Percentiles rank a stretch among this genome's conserved stretches.
Conservation (phyloP, 2,888 invertebrate species). For the Agonopterix arenella region DNA sequence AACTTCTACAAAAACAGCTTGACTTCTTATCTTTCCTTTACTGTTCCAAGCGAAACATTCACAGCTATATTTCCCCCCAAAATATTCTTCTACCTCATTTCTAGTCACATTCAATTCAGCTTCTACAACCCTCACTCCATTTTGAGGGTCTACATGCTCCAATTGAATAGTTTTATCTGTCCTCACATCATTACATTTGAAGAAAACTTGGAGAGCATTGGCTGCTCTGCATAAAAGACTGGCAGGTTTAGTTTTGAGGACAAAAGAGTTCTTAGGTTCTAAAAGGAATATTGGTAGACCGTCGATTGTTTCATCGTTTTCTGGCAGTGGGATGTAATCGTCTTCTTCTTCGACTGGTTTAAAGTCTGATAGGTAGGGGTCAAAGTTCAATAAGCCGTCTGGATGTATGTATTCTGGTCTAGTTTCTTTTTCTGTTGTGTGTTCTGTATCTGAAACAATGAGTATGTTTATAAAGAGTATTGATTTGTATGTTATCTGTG, state of each 20-base stretch:
- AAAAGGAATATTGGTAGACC: conserved; percentile 90
- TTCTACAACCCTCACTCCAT: conserved; percentile 86
- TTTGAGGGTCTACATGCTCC: conserved; percentile 88
- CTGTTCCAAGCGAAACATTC: conserved; percentile 92
- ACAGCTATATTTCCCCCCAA: conserved; percentile 88
- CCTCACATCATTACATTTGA: conserved; percentile 86
- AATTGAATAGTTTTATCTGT: conserved; percentile 77
- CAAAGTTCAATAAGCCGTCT: conserved; percentile 58
- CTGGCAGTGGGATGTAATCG: conserved; percentile 67
- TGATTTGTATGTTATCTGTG: too few relatives aligned
- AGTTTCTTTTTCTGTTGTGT: conserved; percentile 58
- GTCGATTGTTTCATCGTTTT: conserved; percentile 80
- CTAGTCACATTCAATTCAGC: conserved; percentile 86
- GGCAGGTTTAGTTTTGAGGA: conserved; percentile 92
- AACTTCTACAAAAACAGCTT: conserved; percentile 85
- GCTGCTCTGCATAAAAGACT: conserved; percentile 91
- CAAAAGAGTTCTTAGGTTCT: conserved; percentile 92
- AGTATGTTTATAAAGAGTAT: too few relatives aligned
- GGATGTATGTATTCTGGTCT: conserved; percentile 68
- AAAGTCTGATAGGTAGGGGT: conserved; percentile 64
- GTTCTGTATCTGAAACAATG: conserved; percentile 46
- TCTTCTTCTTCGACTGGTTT: conserved; percentile 61
- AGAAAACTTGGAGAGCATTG: conserved; percentile 88
- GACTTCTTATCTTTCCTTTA: conserved; percentile 85
- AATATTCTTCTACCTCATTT: conserved; percentile 89